A percentile compares a stretch with the other conserved stretches of the same genome.
Evolutionary conservation across 2,888 invertebrate genomes (phyloP).

Genomic region (Drosophila ochracea): DNA sequence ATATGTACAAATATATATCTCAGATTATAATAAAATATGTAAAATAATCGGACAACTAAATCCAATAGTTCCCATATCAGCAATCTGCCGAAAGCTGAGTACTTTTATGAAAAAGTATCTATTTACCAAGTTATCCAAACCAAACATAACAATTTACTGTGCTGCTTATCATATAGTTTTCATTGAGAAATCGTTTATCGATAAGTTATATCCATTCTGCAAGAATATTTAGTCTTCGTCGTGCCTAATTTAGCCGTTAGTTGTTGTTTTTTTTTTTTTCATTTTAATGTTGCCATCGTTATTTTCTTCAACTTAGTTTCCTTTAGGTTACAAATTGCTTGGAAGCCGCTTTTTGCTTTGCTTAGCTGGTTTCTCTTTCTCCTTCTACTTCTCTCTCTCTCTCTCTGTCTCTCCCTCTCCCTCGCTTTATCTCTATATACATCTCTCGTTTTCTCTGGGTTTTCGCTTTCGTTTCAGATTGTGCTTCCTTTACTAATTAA

Average conservation of each 20-base stretch:
- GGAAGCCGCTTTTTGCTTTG: constrained; percentile 42
- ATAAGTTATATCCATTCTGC: background rate
- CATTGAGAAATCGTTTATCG: background rate
- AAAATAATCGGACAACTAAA: background rate
- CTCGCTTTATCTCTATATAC: constrained; percentile 1
- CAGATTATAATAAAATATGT: too few relatives aligned
- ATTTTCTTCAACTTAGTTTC: constrained; percentile 71
- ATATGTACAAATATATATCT: too few relatives aligned
- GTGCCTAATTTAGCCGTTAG: background rate
- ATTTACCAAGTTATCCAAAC: background rate
- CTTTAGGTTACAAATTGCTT: constrained; percentile 76
- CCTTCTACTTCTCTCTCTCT: background rate
- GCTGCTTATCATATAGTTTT: accelerated
- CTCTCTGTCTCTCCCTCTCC: background rate
- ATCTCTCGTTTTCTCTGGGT: background rate
- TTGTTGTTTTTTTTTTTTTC: constrained; percentile 7
- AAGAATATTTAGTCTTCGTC: background rate
- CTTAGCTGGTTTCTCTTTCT: constrained; percentile 50
- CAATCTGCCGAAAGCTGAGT: background rate
- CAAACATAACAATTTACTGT: background rate
- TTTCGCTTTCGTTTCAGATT: constrained; percentile 51
- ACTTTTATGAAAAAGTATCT: background rate
- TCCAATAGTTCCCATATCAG: background rate
- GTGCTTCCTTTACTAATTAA: constrained; percentile 78
- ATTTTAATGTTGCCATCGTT: constrained; percentile 50